phyloP scores from a whole-genome alignment of 2,113 vertebrate species.

The Todiramphus chloris region DNA sequence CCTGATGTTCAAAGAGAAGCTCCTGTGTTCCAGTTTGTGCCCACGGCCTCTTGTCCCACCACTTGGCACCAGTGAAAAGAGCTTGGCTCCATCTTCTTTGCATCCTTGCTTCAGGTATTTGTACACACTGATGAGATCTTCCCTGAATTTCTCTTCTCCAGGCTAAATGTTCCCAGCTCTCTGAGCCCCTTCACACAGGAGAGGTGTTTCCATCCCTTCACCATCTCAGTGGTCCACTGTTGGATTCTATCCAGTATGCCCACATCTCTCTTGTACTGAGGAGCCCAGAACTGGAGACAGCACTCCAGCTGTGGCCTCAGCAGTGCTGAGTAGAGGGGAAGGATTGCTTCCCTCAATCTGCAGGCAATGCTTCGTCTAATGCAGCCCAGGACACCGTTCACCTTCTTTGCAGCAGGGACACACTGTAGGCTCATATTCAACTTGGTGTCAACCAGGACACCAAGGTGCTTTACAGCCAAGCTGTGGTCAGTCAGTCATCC shows the following conservation, averaged over 20 bases:
- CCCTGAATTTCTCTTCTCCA: background rate
- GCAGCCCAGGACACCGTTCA: background rate
- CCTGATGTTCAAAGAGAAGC: background rate
- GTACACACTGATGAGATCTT: too few species aligned
- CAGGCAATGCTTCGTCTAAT: background rate
- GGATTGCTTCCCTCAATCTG: background rate
- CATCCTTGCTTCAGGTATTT: background rate
- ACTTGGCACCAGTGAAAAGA: background rate
- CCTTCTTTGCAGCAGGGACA: background rate
- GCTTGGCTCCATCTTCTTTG: background rate
- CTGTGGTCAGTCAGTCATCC: background rate
- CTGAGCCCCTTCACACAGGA: background rate
- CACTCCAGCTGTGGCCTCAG: background rate
- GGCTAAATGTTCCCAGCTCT: background rate
- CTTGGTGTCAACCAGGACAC: background rate
- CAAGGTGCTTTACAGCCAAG: background rate
- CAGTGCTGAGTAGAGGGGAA: background rate
- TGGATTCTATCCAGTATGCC: background rate
- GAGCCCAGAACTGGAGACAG: background rate
- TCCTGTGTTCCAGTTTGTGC: background rate
- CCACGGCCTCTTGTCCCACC: background rate
- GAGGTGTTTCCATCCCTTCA: background rate
- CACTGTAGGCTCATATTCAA: background rate
- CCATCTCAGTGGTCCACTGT: background rate
- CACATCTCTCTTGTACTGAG: background rate